Conservation (phyloP, 2,888 invertebrate genomes). For the Drosophila nigritarsus region DNA sequence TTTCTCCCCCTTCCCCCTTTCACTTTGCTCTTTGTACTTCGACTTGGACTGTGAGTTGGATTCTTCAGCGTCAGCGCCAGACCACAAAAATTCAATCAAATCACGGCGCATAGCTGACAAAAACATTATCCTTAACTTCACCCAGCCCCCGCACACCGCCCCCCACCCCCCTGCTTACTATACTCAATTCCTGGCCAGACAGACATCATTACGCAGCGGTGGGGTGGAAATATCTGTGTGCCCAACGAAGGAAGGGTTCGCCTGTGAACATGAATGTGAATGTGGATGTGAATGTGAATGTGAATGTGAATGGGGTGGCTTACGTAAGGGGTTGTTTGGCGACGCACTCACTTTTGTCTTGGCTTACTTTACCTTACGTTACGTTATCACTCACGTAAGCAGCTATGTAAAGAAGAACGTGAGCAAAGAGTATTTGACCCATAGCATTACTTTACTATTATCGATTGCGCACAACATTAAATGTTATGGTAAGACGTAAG, state of each 20-base stretch:
- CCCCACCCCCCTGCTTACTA: background rate
- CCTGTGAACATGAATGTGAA: background rate
- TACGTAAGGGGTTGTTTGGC: conserved; percentile 4
- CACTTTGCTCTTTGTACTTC: background rate
- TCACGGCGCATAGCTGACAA: conserved; percentile 63
- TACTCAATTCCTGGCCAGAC: conserved; percentile 25
- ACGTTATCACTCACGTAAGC: background rate
- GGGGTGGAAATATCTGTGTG: conserved; percentile 10
- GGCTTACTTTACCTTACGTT: background rate
- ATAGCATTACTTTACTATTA: accelerated
- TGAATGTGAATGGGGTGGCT: conserved; percentile 1
- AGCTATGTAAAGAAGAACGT: background rate
- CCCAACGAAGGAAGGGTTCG: conserved; percentile 2
- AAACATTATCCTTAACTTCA: conserved; percentile 45
- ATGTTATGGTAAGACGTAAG: too few species aligned
- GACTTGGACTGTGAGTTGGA: conserved; percentile 10
- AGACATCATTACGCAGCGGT: conserved; percentile 55
- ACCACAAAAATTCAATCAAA: conserved; percentile 80
- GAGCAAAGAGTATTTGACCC: background rate
- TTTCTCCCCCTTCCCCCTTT: background rate
- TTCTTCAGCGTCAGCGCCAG: conserved; percentile 35
- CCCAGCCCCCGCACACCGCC: too few species aligned
- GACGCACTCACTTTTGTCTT: background rate
- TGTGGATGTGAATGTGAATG: too few species aligned
- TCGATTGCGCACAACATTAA: background rate